Percentiles rank a stretch among this genome's conserved stretches.
These are phyloP conservation scores for Sphaerophoria rueppellii DNA, from an alignment of 2,888 invertebrate genomes.

Conservation along the genomic window DNA sequence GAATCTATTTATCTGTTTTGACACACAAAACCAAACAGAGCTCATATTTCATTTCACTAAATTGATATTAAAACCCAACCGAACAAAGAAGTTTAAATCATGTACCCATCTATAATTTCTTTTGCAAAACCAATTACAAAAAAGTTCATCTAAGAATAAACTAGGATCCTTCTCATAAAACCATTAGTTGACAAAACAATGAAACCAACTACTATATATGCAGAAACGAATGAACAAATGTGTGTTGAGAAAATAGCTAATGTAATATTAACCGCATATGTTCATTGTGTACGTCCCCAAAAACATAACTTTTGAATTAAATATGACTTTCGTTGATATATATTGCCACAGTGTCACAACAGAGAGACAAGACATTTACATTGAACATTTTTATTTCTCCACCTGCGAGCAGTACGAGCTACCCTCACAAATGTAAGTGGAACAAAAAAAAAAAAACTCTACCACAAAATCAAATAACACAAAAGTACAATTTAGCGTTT, in stretches of 20 bases:
- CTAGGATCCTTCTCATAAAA: constrained; percentile 39
- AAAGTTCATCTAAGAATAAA: too few relatives aligned
- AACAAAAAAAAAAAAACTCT: constrained; percentile 19
- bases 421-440: constrained; percentile 59
- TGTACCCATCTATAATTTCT: too few relatives aligned
- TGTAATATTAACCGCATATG: constrained; percentile 58
- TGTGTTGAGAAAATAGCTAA: constrained; percentile 17
- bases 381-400: constrained; percentile 26
- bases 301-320: constrained; percentile 71
- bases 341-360: constrained; percentile 39
- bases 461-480: constrained; percentile 38
- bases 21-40: too few relatives aligned
- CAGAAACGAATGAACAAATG: constrained; percentile 2
- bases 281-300: constrained; percentile 25
- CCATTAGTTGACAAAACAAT: constrained; percentile 26
- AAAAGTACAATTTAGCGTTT: constrained; percentile 40
- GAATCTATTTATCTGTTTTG: too few relatives aligned
- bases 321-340: constrained; percentile 57
- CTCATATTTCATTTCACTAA: too few relatives aligned
- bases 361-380: constrained; percentile 55
- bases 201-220: background rate
- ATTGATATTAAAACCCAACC: too few relatives aligned
- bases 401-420: background rate
- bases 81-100: too few relatives aligned
- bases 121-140: too few relatives aligned